Evolutionary conservation across 2,797 vertebrate species (phyloP).

Genomic region (Rhynchonycteris naso): DNA sequence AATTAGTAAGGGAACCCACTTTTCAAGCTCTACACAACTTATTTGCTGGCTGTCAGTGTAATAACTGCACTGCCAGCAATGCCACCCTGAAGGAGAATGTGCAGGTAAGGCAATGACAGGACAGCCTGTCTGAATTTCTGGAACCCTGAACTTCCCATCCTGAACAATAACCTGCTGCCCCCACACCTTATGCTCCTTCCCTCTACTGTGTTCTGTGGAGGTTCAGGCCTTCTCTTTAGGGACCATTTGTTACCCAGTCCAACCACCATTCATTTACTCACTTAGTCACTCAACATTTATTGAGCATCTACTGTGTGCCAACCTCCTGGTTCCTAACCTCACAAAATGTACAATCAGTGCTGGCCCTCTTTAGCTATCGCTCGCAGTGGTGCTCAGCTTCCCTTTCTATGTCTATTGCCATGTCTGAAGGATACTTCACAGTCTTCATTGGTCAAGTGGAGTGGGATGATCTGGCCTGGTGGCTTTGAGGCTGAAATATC

Average conservation of each 20-base stretch:
- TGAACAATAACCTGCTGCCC: background rate
- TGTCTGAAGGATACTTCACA: background rate
- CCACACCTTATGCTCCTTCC: background rate
- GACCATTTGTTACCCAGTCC: background rate
- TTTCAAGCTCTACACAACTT: conserved; percentile 27
- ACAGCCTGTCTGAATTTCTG: background rate
- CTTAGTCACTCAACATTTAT: background rate
- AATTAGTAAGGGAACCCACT: conserved; percentile 41
- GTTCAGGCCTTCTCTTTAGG: background rate
- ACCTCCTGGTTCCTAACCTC: no score
- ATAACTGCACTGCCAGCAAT: background rate
- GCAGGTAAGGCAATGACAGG: background rate
- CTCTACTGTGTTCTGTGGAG: background rate
- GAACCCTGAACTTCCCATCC: background rate
- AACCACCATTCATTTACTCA: background rate
- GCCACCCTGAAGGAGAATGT: background rate
- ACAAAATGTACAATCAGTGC: rapidly evolving
- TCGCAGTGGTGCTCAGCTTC: background rate
- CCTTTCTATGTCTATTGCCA: background rate
- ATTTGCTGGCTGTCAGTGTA: background rate
- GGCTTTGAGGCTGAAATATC: background rate
- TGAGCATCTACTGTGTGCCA: background rate
- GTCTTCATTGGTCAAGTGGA: background rate
- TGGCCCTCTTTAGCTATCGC: background rate
- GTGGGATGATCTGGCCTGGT: background rate